These are phyloP conservation scores for Oryzias curvinotus DNA, from an alignment of 2,113 vertebrate genomes.

Conservation along the genomic window DNA sequence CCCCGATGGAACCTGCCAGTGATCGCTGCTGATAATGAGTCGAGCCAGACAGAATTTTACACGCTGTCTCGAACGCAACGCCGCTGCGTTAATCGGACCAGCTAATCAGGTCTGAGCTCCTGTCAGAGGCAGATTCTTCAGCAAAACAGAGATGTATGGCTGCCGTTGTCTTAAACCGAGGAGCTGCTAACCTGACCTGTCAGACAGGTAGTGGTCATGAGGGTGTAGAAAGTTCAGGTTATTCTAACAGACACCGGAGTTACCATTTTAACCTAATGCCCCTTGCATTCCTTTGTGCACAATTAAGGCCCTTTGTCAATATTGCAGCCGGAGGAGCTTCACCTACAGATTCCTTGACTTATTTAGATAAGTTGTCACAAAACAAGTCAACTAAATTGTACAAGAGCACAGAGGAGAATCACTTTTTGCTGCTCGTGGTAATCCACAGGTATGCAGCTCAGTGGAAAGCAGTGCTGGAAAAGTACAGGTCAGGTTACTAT, in stretches of 20 bases:
- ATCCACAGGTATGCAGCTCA: background rate
- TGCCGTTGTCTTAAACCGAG: background rate
- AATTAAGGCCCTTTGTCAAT: constrained; percentile 34
- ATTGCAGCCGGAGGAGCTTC: constrained; percentile 20
- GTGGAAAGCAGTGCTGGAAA: no score
- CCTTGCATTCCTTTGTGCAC: constrained; percentile 31
- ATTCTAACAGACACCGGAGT: constrained; percentile 17
- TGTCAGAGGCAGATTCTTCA: constrained; percentile 12
- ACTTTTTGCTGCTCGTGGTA: no score
- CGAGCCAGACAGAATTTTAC: constrained; percentile 66
- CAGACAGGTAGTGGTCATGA: constrained; percentile 10
- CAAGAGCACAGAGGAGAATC: background rate
- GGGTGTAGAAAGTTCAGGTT: constrained; percentile 13
- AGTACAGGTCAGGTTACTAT: no score
- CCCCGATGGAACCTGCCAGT: constrained; percentile 54
- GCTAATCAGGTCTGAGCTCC: constrained; percentile 75
- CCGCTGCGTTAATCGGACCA: constrained; percentile 56
- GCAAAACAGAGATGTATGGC: constrained; percentile 28
- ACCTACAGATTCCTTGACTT: constrained; percentile 1
- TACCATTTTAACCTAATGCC: constrained; percentile 34
- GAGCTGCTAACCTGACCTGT: constrained; percentile 19
- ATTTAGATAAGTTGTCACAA: background rate
- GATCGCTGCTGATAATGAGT: constrained; percentile 65
- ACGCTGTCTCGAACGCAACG: constrained; percentile 50
- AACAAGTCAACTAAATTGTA: background rate